These are phyloP conservation scores for Congeria kusceri DNA, from an alignment of 2,888 invertebrate species.

Conservation along the genomic window DNA sequence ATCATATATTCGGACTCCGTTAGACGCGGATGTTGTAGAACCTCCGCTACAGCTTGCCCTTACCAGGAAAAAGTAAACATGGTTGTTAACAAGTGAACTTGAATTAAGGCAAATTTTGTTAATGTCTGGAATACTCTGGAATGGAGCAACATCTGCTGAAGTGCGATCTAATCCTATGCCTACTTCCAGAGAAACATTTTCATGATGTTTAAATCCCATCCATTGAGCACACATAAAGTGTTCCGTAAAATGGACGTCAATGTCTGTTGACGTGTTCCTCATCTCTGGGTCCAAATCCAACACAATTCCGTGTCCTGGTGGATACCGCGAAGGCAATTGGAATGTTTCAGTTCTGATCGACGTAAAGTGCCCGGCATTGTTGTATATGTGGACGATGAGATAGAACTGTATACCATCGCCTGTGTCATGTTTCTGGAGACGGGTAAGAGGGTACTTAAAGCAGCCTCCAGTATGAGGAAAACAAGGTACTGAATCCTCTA, in stretches of 20 bases:
- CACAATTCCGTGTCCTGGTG: conserved; percentile 53
- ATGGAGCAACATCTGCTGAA: conserved; percentile 20
- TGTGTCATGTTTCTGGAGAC: conserved; percentile 37
- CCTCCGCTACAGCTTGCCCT: conserved; percentile 35
- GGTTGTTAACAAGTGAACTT: not conserved
- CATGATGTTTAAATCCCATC: conserved; percentile 44
- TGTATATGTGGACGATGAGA: conserved; percentile 37
- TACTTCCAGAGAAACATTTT: conserved; percentile 21
- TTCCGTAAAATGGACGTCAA: conserved; percentile 27
- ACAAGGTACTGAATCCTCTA: conserved; percentile 14
- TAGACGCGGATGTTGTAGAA: conserved; percentile 31
- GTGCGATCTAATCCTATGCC: conserved; percentile 33
- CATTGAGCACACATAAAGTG: conserved; percentile 35
- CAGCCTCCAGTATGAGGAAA: conserved; percentile 33
- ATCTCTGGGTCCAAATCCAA: conserved; percentile 39
- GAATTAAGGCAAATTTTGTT: not conserved
- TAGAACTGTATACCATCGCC: conserved; percentile 30
- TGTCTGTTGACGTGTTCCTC: conserved; percentile 3
- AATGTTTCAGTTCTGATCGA: conserved; percentile 32
- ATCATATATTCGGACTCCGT: conserved; percentile 38
- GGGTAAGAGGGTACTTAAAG: conserved; percentile 35
- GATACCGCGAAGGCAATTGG: conserved; percentile 51
- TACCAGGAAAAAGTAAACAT: conserved; percentile 19
- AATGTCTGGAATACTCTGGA: not conserved
- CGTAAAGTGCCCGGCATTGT: conserved; percentile 49